Evolutionary conservation across 2,113 vertebrate genomes (phyloP).

Genomic region (Pycnonotus jocosus): DNA sequence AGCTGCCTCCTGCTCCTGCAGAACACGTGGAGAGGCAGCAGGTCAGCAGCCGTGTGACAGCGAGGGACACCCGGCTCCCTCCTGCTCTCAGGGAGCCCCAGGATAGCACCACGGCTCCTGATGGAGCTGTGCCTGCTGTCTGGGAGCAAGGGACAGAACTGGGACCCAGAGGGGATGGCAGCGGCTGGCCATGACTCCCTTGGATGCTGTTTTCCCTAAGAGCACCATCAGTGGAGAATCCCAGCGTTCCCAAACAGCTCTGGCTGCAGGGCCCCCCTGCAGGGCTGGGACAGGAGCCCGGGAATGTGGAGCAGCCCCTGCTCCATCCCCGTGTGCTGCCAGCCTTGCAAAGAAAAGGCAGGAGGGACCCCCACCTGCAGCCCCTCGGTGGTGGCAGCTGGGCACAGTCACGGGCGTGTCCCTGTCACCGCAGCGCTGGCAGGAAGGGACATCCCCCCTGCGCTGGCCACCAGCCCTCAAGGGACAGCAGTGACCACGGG

Average conservation of each 20-base stretch:
- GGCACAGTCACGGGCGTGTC: accelerated
- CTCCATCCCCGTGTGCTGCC: accelerated
- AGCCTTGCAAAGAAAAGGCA: background rate
- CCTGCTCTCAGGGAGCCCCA: background rate
- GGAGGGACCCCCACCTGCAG: too few species aligned
- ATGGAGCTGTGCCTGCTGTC: background rate
- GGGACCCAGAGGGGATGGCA: background rate
- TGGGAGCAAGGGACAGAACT: background rate
- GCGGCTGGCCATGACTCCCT: background rate
- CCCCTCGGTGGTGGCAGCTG: background rate
- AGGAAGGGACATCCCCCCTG: background rate
- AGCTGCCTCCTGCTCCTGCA: background rate
- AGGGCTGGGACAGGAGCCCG: accelerated
- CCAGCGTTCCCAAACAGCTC: background rate
- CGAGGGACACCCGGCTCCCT: accelerated
- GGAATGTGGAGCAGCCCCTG: background rate
- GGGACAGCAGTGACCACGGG: background rate
- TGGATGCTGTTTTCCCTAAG: background rate
- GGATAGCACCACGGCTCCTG: background rate
- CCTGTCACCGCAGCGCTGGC: background rate
- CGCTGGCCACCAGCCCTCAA: background rate
- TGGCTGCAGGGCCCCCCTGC: accelerated
- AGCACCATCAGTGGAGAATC: accelerated
- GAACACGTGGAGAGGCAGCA: accelerated
- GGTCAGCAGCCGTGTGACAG: background rate